These are phyloP conservation scores for Epinotia nisella DNA, from an alignment of 2,888 invertebrate species.

Conservation along the genomic window DNA sequence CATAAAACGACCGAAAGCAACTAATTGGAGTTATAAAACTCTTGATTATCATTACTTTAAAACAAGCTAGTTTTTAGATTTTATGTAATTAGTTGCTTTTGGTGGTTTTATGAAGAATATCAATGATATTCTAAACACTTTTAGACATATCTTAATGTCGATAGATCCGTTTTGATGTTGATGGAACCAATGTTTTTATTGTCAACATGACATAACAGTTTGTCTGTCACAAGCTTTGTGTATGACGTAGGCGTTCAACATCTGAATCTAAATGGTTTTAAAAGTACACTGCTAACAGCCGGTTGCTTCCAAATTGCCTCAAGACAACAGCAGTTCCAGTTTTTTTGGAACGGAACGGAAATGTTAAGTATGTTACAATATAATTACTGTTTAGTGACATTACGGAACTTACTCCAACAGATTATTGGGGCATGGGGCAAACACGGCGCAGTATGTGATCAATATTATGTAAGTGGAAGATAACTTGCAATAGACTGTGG, in stretches of 20 bases:
- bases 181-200: conserved; percentile 16
- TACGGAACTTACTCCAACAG: conserved; percentile 32
- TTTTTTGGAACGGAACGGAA: conserved; percentile 20
- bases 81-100: no score
- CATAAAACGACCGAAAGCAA: neutral
- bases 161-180: conserved; percentile 10
- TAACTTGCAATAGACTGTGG: conserved; percentile 22
- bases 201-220: conserved; percentile 36
- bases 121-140: neutral
- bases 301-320: neutral
- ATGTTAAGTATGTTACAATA: conserved; percentile 17
- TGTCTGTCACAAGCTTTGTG: conserved; percentile 19
- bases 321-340: neutral
- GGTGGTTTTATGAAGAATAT: neutral
- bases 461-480: conserved; percentile 31
- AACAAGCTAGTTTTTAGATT: no score
- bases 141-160: neutral
- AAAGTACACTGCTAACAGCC: conserved; percentile 1
- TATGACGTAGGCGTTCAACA: conserved; percentile 20
- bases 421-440: conserved; percentile 36
- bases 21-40: no score
- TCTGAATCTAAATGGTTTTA: conserved; percentile 4
- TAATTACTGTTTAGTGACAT: conserved; percentile 40
- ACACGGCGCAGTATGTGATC: conserved; percentile 20
- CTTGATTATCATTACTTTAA: no score